Conservation (phyloP, 2,797 vertebrate genomes). For the Basileuterus tristriatus region DNA sequence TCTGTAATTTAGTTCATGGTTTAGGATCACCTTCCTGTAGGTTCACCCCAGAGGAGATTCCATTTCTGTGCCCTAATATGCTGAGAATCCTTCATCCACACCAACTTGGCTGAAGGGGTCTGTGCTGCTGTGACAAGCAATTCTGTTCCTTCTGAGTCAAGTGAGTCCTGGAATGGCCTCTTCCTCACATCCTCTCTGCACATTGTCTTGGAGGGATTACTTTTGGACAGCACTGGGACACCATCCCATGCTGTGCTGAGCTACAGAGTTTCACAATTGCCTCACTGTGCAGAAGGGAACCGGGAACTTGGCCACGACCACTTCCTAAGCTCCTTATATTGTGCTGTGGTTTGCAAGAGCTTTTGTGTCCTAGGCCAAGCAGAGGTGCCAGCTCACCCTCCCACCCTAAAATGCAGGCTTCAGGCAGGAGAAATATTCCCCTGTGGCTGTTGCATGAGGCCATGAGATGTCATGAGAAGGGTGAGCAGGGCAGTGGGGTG, state of each 20-base stretch:
- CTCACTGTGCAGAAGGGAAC: constrained; percentile 19
- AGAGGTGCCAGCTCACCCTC: neutral
- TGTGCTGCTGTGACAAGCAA: neutral
- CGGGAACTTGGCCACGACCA: neutral
- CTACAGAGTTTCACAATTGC: constrained; percentile 26
- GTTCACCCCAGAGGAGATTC: neutral
- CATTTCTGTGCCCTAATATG: neutral
- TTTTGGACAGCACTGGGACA: neutral
- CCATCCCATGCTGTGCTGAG: neutral
- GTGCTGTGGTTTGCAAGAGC: constrained; percentile 3
- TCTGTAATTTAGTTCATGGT: neutral
- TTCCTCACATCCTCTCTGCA: neutral
- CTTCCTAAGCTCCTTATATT: constrained; percentile 21
- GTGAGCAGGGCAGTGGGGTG: neutral
- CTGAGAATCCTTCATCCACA: neutral
- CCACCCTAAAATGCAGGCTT: neutral
- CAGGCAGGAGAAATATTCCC: neutral
- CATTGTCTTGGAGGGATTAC: neutral
- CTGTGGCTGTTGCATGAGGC: neutral
- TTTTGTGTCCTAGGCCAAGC: neutral
- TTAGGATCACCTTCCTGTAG: neutral
- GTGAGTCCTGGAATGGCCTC: neutral
- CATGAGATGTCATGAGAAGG: neutral
- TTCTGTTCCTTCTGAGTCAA: neutral
- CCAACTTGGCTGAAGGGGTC: neutral